Evolutionary conservation across 2,797 vertebrate species (phyloP).

Genomic region (Hybognathus amarus): DNA sequence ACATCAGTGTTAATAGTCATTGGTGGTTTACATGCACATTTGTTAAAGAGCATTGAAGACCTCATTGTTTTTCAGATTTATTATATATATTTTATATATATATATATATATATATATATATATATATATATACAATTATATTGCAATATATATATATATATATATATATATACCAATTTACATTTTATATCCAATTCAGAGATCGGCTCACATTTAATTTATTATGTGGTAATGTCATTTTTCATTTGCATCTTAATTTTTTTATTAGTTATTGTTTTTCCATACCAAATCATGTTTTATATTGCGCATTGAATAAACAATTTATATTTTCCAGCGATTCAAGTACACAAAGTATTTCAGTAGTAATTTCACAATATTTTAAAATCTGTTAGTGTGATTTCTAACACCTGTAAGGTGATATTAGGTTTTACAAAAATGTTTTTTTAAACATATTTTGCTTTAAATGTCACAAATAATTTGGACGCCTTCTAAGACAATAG

Average conservation of each 20-base stretch:
- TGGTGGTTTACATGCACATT: background rate
- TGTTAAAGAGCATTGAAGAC: background rate
- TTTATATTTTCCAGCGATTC: background rate
- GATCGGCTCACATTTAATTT: background rate
- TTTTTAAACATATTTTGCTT: background rate
- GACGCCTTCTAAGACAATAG: background rate
- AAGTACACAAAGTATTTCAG: background rate
- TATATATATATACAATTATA: no score
- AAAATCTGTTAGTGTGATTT: background rate
- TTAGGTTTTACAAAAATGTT: background rate
- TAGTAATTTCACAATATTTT: constrained; percentile 7
- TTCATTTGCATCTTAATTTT: background rate
- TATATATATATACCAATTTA: no score
- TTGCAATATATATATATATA: no score
- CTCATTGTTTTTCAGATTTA: background rate
- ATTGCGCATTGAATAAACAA: background rate
- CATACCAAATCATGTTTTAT: background rate
- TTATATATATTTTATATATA: no score
- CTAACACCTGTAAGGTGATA: background rate
- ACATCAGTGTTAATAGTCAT: background rate
- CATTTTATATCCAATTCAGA: no score
- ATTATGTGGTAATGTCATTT: background rate
- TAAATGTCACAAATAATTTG: constrained; percentile 12
- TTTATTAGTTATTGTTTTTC: background rate
- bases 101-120: no score